Evolutionary conservation across 2,113 vertebrate species (phyloP).

Genomic region (Myrmecophaga tridactyla): DNA sequence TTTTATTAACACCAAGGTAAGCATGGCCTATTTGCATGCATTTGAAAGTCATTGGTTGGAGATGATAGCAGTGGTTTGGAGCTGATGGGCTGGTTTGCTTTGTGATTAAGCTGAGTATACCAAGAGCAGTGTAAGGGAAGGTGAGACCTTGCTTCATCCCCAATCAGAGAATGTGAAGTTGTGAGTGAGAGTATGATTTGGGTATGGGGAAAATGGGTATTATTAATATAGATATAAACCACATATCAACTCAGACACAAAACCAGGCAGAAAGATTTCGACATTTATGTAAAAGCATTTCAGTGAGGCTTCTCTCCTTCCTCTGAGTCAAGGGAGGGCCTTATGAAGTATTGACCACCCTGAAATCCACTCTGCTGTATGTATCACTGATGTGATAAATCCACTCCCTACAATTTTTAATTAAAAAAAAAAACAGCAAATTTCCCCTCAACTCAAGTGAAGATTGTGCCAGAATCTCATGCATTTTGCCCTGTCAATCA

Average conservation of each 20-base stretch:
- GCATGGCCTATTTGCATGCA: not conserved
- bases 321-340: not conserved
- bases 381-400: not conserved
- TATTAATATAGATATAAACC: not conserved
- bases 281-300: not conserved
- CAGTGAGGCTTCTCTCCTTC: too few relatives aligned
- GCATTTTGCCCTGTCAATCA: too few relatives aligned
- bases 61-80: not conserved
- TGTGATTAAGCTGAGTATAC: not conserved
- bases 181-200: not conserved
- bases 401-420: not conserved
- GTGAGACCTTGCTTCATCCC: rapidly evolving
- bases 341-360: too few relatives aligned
- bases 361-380: not conserved
- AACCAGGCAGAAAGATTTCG: not conserved
- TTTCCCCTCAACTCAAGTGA: not conserved
- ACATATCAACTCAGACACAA: not conserved
- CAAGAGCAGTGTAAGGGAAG: not conserved
- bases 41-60: not conserved
- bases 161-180: rapidly evolving
- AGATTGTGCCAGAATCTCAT: not conserved
- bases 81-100: not conserved
- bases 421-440: too few relatives aligned
- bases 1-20: not conserved
- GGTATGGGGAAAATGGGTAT: not conserved